These are phyloP conservation scores for Tetramorium bicarinatum DNA, from an alignment of 2,888 invertebrate genomes.

Conservation along the genomic window DNA sequence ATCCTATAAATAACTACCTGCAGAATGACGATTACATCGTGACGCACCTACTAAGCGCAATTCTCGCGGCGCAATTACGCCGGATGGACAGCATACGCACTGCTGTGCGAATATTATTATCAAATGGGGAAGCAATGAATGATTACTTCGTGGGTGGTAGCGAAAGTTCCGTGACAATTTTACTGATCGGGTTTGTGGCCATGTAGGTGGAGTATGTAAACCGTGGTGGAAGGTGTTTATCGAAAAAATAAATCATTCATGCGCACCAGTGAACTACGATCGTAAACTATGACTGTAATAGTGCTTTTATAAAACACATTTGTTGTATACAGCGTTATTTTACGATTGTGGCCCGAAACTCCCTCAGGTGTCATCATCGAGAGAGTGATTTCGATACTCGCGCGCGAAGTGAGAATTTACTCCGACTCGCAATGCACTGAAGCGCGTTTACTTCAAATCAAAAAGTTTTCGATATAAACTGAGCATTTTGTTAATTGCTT, in stretches of 20 bases:
- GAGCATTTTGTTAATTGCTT: neutral
- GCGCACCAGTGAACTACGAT: neutral
- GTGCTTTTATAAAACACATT: neutral
- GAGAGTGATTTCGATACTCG: neutral
- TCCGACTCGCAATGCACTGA: conserved; percentile 1
- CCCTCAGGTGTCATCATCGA: neutral
- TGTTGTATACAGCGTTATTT: conserved; percentile 3
- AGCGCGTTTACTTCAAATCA: neutral
- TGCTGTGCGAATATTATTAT: conserved; percentile 29
- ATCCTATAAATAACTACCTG: neutral
- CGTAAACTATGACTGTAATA: neutral
- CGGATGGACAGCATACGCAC: neutral
- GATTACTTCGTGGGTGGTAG: conserved; percentile 19
- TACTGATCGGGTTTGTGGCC: conserved; percentile 3
- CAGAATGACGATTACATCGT: neutral
- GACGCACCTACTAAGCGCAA: neutral
- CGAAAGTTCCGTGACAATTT: conserved; percentile 22
- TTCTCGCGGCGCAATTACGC: conserved; percentile 33
- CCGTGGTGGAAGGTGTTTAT: conserved; percentile 14
- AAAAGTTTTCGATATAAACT: neutral
- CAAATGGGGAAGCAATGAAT: conserved; percentile 25
- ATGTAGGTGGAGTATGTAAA: conserved; percentile 1
- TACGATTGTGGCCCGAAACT: neutral
- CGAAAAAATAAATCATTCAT: conserved; percentile 22
- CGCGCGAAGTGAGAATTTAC: conserved; percentile 23